Evolutionary conservation across 2,888 invertebrate genomes (phyloP), one percentile per base, ranked within the genome.

Genomic region (Dorcus parallelipipedus): DNA sequence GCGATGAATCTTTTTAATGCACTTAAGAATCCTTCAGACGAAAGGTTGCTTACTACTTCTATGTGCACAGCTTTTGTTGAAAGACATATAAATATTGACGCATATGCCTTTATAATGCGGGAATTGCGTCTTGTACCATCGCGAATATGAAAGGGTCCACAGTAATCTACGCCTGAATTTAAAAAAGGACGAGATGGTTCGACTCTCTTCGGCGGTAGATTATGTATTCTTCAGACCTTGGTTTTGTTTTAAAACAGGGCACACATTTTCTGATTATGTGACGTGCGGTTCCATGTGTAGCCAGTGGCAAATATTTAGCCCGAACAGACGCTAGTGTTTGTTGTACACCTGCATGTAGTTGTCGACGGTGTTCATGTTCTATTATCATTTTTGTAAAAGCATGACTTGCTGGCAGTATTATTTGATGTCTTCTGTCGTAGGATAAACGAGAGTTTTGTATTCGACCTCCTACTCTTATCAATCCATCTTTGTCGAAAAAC

Each of bases 61-160:
- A 52, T 41, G 42, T 54, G 54, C 3, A 33, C 9, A 9, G 49
- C 54, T 9, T 39, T 45, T 38, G 54, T 54, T 14, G 49, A 38
- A 9, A 54, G 9, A 54, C 54, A 54, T 7, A 54, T 33, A 49
- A 50, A 54, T 17, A 49, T 3, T 14, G 10, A 42, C 5, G 14
- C 14, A 42, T 42, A 42, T 10, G 10, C 42, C 42, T 42, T 42
- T 42, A 42, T 14, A 5, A 42, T 10, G 10, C 14, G 10, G 14
- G 33, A 10, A 14, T 23, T 23, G 47, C 49, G 42, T 41, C 17
- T 6, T 9, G 42, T 17, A 41, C n/a, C n/a, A 9, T 52, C 42
- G 3, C 42, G n/a, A 26, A 48, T 3, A 3, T 26, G 9, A n/a
- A 49, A 26, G 5, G 43, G 7, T 47, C 38, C 10, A 33, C 26